Evolutionary conservation across 2,113 vertebrate species (phyloP).

Genomic region (Butorides virescens): DNA sequence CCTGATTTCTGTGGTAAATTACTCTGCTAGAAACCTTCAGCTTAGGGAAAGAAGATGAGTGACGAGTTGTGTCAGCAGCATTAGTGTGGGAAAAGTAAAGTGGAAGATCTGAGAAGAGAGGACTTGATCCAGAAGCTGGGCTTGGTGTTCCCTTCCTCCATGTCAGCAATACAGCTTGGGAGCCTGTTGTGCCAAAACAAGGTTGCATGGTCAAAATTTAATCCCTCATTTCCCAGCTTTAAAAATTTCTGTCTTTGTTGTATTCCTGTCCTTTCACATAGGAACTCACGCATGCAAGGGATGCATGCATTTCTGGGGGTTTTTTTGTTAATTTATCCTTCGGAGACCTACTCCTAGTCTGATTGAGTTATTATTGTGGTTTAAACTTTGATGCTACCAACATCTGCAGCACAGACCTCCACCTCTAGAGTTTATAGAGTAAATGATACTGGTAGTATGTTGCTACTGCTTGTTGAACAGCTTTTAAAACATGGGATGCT

Average conservation of each 20-base stretch:
- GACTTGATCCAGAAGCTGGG: neutral
- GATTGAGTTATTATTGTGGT: fast-evolving
- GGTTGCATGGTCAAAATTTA: neutral
- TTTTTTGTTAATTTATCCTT: neutral
- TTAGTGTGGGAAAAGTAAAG: neutral
- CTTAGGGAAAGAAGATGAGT: neutral
- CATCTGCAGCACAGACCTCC: neutral
- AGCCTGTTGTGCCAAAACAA: neutral
- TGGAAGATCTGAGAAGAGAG: neutral
- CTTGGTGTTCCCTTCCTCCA: neutral
- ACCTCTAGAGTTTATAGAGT: neutral
- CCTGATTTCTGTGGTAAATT: neutral
- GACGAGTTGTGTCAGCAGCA: neutral
- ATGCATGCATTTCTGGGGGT: fast-evolving
- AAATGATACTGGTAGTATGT: neutral
- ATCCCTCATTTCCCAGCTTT: neutral
- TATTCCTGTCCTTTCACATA: neutral
- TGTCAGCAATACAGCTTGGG: neutral
- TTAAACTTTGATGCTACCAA: neutral
- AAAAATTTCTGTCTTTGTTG: neutral
- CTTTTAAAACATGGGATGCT: neutral
- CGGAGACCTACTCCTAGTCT: neutral
- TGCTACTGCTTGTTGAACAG: neutral
- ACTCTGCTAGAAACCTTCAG: neutral
- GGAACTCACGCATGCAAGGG: neutral